phyloP scores from a whole-genome alignment of 2,113 vertebrate genomes.

The Coryphaenoides rupestris region DNA sequence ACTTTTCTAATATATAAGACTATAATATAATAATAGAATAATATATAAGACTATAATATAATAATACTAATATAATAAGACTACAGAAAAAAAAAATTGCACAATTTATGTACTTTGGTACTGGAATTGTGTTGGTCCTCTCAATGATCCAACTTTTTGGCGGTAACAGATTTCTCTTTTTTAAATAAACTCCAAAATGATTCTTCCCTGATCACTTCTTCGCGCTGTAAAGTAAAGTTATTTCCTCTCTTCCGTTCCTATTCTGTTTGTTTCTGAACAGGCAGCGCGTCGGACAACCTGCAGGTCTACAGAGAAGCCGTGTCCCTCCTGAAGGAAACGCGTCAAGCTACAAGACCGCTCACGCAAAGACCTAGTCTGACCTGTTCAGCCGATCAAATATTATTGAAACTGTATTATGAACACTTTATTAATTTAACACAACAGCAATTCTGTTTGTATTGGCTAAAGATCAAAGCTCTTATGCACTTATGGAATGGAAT shows the following conservation, averaged over 20 bases:
- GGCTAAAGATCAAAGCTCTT: neutral
- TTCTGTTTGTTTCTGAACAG: conserved; percentile 41
- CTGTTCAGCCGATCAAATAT: too few species aligned
- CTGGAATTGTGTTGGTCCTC: too few species aligned
- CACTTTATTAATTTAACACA: neutral
- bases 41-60: too few species aligned
- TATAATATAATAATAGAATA: too few species aligned
- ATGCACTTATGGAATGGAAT: neutral
- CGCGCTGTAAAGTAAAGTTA: too few species aligned
- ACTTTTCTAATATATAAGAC: too few species aligned
- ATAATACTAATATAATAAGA: too few species aligned
- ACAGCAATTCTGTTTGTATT: neutral
- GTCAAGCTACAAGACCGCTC: conserved; percentile 53
- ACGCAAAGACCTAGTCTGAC: conserved; percentile 21
- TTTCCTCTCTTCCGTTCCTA: neutral
- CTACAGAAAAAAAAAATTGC: too few species aligned
- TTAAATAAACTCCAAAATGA: too few species aligned
- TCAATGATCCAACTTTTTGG: too few species aligned
- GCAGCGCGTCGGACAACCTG: conserved; percentile 21
- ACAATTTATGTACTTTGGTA: too few species aligned
- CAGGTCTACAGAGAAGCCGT: conserved; percentile 55
- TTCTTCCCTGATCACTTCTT: neutral
- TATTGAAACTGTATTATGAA: neutral
- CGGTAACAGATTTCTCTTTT: too few species aligned
- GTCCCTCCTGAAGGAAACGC: conserved; percentile 57